A percentile compares a stretch with the other conserved stretches of the same genome.
Conservation (phyloP, 2,797 vertebrate species). For the Luscinia megarhynchos region DNA sequence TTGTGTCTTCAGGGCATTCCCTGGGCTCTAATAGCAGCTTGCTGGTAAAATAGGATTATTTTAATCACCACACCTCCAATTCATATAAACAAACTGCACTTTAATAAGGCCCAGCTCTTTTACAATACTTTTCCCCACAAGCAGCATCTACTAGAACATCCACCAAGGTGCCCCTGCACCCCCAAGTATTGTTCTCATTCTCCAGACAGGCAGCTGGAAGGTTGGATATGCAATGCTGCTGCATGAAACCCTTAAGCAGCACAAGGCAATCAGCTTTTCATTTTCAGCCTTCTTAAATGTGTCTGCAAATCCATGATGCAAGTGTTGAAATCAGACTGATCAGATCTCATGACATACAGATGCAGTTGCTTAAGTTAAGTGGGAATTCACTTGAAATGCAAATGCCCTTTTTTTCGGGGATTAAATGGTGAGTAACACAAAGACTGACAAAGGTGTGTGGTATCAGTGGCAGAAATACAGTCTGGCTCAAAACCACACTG, state of each 20-base stretch:
- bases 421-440: not conserved
- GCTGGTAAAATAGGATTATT: not conserved
- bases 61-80: not conserved
- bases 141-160: not conserved
- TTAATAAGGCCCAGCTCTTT: not conserved
- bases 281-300: not conserved
- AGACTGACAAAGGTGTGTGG: not conserved
- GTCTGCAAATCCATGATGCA: not conserved
- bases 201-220: not conserved
- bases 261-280: slow-evolving; percentile 15
- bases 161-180: not conserved
- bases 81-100: not conserved
- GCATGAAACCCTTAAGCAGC: not conserved
- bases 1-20: not conserved
- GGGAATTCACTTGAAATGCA: not conserved
- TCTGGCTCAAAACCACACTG: not conserved
- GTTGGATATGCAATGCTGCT: not conserved
- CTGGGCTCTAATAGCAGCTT: not conserved
- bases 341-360: not conserved
- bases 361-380: not conserved
- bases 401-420: not conserved
- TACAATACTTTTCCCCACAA: not conserved
- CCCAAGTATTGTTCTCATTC: not conserved
- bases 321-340: slow-evolving; percentile 11
- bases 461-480: not conserved